Percentiles rank a stretch among this genome's conserved stretches.
Evolutionary conservation across 2,888 invertebrate genomes (phyloP).

Genomic region (Oscheius sp.): DNA sequence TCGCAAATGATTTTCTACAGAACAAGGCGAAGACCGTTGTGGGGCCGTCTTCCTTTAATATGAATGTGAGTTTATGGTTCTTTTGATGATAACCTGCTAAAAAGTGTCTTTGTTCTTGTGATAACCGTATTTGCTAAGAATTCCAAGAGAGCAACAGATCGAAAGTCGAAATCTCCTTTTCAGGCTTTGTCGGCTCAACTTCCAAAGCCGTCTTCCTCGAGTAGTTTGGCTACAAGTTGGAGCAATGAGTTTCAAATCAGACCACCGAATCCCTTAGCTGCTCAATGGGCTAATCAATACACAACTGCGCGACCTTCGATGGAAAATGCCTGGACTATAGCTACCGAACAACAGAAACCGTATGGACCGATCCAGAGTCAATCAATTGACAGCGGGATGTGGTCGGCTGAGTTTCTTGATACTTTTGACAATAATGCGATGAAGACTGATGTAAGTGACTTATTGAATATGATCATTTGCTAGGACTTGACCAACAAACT

Average conservation of each 20-base stretch:
- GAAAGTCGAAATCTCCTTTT: background rate
- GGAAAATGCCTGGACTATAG: constrained; percentile 32
- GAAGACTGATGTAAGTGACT: constrained; percentile 18
- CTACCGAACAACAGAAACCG: constrained; percentile 21
- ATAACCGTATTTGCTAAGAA: background rate
- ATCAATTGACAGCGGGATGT: constrained; percentile 51
- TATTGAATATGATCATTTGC: background rate
- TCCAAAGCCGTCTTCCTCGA: constrained; percentile 42
- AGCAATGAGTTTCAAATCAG: constrained; percentile 40
- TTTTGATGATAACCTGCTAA: background rate
- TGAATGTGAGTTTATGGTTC: constrained; percentile 38
- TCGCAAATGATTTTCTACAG: constrained; percentile 62
- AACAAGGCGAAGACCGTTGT: constrained; percentile 43
- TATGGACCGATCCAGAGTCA: constrained; percentile 13
- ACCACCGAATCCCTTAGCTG: constrained; percentile 35
- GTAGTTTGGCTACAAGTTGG: constrained; percentile 44
- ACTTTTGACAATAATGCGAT: constrained; percentile 43
- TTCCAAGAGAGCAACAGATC: background rate
- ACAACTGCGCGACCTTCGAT: constrained; percentile 12
- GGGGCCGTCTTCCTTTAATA: constrained; percentile 58
- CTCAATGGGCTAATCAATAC: constrained; percentile 55
- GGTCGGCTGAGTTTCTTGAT: constrained; percentile 62
- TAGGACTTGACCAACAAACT: constrained; percentile 14
- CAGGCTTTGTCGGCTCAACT: constrained; percentile 43
- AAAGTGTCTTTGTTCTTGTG: background rate